Base-by-base conservation (phyloP, 2,113 vertebrate genomes). In the Solenodon paradoxus region DNA sequence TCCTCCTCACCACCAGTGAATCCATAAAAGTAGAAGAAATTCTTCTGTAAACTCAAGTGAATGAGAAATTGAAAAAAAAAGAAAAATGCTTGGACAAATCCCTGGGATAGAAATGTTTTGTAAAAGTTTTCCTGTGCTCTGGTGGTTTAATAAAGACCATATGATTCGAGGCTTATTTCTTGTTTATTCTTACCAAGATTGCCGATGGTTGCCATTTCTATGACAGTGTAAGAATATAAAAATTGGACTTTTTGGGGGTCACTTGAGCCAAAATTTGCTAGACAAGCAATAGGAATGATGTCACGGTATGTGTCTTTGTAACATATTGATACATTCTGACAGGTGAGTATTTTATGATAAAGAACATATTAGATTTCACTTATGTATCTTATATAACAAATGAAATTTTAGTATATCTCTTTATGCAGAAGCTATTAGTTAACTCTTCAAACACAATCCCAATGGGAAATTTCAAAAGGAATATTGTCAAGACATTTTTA, bases 131-230 rank as follows among this genome's bases (percentile, higher is more conserved):
- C 51, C 49, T 61, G 35, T 77, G 59, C 64, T 69, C 85, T 53
- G 45, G 40, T 79, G 77, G 95, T 88, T 90, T 94, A 91, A 87
- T 79, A 51, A 93, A 90, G 35, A 77, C 35, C 51, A 57, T 24
- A 68, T 49, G 68, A 84, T 61, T 35, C 0, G 32, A 94, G 64
- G 35, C 8, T 78, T 81, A 72, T 82, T 86, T 89, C 45, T 63
- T 83, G 78, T 19, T 53, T 77, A 66, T 8, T 5, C 26, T 38
- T 24, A 75, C 28, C 74, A 38, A 69, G 10, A 17, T 57, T 78
- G 61, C 45, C 40, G 79, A 35, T 59, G 10, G 20, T 63, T 81
- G 47, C 51, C 45, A 80, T 94, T 92, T 92, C 38, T 59, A 9
- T 40, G 63, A 91, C 15, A 78, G 32, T 71, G 22, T 81, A 84